These are phyloP conservation scores for Takifugu bimaculatus DNA, from an alignment of 2,113 vertebrate species.

Conservation along the genomic window DNA sequence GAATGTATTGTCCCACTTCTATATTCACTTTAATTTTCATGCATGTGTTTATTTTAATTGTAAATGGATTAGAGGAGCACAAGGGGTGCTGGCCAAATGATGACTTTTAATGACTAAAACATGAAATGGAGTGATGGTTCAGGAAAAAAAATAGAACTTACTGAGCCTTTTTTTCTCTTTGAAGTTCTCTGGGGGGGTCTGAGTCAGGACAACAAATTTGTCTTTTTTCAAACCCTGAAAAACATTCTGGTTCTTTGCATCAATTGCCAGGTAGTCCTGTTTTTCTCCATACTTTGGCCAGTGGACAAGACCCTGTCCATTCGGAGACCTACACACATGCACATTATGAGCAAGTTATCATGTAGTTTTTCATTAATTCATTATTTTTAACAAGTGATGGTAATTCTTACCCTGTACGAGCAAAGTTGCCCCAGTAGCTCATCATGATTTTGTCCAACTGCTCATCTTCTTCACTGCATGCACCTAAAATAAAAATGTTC, in stretches of 20 bases:
- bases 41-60: too few species aligned
- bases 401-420: constrained; percentile 69
- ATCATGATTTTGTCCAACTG: constrained; percentile 64
- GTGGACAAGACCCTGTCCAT: constrained; percentile 57
- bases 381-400: background rate
- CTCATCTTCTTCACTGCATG: constrained; percentile 64
- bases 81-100: background rate
- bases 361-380: background rate
- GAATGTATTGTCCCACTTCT: too few species aligned
- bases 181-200: constrained; percentile 59
- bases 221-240: constrained; percentile 58
- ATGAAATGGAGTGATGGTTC: background rate
- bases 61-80: too few species aligned
- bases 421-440: constrained; percentile 79
- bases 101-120: too few species aligned
- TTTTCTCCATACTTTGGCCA: constrained; percentile 70
- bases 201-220: constrained; percentile 58
- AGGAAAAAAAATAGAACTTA: constrained; percentile 27
- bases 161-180: constrained; percentile 28
- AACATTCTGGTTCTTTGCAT: constrained; percentile 44
- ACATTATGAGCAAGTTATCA: background rate
- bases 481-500: constrained; percentile 33
- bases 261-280: constrained; percentile 60
- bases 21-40: too few species aligned
- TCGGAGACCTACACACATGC: constrained; percentile 60